phyloP scores from a whole-genome alignment of 2,888 invertebrate species.

The Norana najaformis region DNA sequence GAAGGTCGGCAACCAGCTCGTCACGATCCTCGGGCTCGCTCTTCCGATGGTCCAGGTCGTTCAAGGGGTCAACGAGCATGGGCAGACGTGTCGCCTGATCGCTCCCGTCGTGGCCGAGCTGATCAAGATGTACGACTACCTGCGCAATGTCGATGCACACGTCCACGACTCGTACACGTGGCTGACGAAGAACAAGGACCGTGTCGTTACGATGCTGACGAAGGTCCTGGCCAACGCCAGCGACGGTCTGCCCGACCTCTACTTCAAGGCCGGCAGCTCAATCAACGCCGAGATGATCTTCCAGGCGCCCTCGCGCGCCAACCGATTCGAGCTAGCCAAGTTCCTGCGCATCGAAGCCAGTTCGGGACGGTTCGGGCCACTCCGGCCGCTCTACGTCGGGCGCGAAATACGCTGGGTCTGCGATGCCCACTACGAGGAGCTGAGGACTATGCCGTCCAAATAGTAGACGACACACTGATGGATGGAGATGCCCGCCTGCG shows the following conservation, averaged over 20 bases:
- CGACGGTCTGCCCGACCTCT: conserved; percentile 47
- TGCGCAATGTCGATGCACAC: conserved; percentile 46
- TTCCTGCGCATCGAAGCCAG: conserved; percentile 45
- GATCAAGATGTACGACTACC: conserved; percentile 48
- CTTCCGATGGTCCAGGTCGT: conserved; percentile 48
- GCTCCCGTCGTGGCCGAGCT: conserved; percentile 46
- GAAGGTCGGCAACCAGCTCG: conserved; percentile 43
- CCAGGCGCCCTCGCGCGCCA: conserved; percentile 43
- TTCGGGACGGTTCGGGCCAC: conserved; percentile 46
- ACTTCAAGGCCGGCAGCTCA: conserved; percentile 48
- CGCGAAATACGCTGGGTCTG: conserved; percentile 48
- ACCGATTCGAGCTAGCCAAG: conserved; percentile 44
- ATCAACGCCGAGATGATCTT: conserved; percentile 45
- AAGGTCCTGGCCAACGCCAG: conserved; percentile 48
- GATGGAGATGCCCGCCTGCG: too few relatives aligned
- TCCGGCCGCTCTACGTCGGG: conserved; percentile 47
- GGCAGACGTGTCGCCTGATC: conserved; percentile 44
- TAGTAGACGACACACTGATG: not conserved
- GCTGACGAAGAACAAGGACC: conserved; percentile 48
- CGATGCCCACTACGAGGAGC: conserved; percentile 47
- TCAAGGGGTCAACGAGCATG: conserved; percentile 46
- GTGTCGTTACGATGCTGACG: conserved; percentile 48
- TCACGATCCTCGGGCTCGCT: conserved; percentile 44
- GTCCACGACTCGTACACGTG: conserved; percentile 46
- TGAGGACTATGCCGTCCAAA: conserved; percentile 45